Evolutionary conservation across 2,888 invertebrate genomes (phyloP), one percentile per base, ranked within the genome.

Genomic region (Dolichomitus sp.): DNA sequence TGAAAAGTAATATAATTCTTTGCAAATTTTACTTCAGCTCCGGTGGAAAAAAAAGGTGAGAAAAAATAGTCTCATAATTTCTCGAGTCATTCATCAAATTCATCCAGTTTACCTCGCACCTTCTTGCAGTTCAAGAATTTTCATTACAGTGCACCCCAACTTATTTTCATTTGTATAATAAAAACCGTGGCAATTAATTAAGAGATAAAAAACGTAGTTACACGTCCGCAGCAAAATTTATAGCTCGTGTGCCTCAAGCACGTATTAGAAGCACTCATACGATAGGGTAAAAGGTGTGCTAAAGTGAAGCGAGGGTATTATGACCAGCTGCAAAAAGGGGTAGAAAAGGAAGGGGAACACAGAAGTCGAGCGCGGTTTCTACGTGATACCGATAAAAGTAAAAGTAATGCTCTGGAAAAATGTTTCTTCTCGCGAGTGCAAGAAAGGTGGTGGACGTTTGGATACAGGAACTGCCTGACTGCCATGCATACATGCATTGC

Each of bases 401-500:
- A 91, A 90, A 89, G 89, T 89, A 90, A 90, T 88, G 87, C 88
- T 80, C 86, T 86, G 89, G 88, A 91, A 90, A 89, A 91, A 91
- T 89, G 87, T 87, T 89, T 87, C 89, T 89, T 86, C 85, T 83
- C 84, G 81, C 61, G 69, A 65, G 40, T 74, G 52, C 50, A 77
- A 69, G 80, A 50, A 74, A 61, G 70, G 30, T 45, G 59, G 52
- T 48, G 59, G 50, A 52, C 65, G 63, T 61, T 27, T 42, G 59
- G 5, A 27, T 40, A 45, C 70, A 45, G 57, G 17, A 59, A 72
- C 37, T 61, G 40, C 12, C 57, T 30, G 52, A n/a, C 37, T 27
- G 37, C 19, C n/a, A 19, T 27, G 52, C 19, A 37, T 54, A 30
- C 45, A 72, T 40, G 40, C 61, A 63, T 48, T 19, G 72, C 59